Evolutionary conservation across 2,113 vertebrate species (phyloP).

Genomic region (Thinocorus orbignyianus): DNA sequence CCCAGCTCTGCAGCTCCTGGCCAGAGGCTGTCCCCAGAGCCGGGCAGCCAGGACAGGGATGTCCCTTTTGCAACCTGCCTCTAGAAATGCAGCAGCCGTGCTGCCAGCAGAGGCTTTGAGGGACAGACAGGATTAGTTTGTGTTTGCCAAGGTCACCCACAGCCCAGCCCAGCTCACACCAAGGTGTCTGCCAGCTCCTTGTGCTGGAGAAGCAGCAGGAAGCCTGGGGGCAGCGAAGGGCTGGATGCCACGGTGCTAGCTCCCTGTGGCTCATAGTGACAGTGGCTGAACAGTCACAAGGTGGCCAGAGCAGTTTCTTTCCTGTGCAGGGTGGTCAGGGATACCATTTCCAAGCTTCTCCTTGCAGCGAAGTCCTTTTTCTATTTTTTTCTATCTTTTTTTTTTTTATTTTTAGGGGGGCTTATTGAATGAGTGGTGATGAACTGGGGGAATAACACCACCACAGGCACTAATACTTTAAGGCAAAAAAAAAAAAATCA

Average conservation of each 20-base stretch:
- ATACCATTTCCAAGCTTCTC: not conserved
- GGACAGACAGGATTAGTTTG: accelerated
- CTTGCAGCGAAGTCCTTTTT: not conserved
- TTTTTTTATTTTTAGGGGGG: not conserved
- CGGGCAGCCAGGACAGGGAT: not conserved
- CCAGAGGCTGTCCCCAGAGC: not conserved
- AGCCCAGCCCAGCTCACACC: not conserved
- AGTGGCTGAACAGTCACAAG: not conserved
- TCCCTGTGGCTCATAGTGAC: not conserved
- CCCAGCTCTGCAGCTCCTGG: not conserved
- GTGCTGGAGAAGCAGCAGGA: not conserved
- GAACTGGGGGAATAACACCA: not conserved
- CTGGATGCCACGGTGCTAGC: not conserved
- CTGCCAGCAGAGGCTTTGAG: not conserved
- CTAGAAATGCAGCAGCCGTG: not conserved
- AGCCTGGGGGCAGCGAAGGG: not conserved
- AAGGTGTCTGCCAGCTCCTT: not conserved
- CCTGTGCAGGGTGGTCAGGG: not conserved
- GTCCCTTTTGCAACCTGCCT: not conserved
- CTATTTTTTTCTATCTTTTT: not conserved
- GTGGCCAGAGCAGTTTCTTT: not conserved
- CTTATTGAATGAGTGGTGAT: not conserved
- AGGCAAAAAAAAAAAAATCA: not conserved
- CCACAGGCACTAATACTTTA: not conserved
- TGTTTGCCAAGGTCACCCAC: not conserved